phyloP scores from a whole-genome alignment of 2,113 vertebrate species.

The Gymnocephalus cernua region DNA sequence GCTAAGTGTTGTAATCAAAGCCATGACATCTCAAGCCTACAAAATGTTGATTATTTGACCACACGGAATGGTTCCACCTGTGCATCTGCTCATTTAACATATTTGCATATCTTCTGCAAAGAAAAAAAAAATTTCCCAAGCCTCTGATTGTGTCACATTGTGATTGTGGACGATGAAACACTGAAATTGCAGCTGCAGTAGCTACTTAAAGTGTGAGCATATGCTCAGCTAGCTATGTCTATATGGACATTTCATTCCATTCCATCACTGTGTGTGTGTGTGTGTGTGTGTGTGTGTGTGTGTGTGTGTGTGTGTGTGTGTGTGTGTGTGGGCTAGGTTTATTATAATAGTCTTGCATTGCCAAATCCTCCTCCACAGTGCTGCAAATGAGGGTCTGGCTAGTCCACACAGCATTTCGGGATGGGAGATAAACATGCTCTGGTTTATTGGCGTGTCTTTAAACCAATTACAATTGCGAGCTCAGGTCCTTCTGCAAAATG shows the following conservation, averaged over 20 bases:
- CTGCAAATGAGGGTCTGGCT: too few relatives aligned
- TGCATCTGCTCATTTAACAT: slow-evolving; percentile 10
- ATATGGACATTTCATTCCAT: not conserved
- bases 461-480: too few relatives aligned
- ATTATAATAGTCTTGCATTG: too few relatives aligned
- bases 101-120: not conserved
- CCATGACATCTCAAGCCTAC: slow-evolving; percentile 1
- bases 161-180: slow-evolving; percentile 8
- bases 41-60: slow-evolving; percentile 16
- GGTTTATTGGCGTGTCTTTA: too few relatives aligned
- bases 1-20: slow-evolving; percentile 13
- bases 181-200: not conserved
- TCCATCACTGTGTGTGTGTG: not conserved
- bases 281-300: not conserved
- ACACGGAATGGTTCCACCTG: slow-evolving; percentile 3
- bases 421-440: too few relatives aligned
- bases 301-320: too few relatives aligned
- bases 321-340: too few relatives aligned
- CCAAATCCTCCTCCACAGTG: too few relatives aligned
- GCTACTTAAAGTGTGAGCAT: not conserved
- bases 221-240: not conserved
- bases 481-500: too few relatives aligned
- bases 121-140: not conserved
- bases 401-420: too few relatives aligned
- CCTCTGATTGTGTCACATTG: not conserved